Conservation (phyloP, 2,888 invertebrate genomes). For the Axea sp. region DNA sequence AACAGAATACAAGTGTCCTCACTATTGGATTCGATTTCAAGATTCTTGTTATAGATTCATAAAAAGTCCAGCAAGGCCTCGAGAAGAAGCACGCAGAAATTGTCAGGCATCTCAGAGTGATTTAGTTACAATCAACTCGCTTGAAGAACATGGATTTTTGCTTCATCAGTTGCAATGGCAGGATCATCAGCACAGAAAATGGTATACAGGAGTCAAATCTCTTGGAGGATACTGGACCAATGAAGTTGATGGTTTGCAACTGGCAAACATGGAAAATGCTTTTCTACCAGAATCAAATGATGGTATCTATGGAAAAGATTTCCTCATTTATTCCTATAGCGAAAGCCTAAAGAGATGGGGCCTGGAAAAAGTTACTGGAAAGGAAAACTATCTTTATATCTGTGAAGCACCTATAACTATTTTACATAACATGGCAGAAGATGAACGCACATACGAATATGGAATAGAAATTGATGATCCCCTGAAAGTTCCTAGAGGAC, state of each 20-base stretch:
- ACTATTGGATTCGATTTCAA: conserved; percentile 90
- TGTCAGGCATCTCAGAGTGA: conserved; percentile 91
- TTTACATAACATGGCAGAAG: conserved; percentile 85
- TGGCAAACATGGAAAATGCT: conserved; percentile 89
- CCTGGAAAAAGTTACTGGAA: conserved; percentile 88
- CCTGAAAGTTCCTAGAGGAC: conserved; percentile 90
- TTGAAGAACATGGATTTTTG: conserved; percentile 93
- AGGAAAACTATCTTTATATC: conserved; percentile 89
- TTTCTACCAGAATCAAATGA: conserved; percentile 85
- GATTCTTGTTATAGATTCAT: conserved; percentile 94
- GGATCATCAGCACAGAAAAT: conserved; percentile 91
- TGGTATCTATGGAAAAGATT: conserved; percentile 83
- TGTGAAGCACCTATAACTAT: conserved; percentile 91
- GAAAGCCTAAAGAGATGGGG: conserved; percentile 89
- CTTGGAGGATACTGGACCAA: conserved; percentile 90
- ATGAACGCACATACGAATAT: conserved; percentile 90
- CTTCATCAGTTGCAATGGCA: conserved; percentile 88
- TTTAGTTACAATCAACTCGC: conserved; percentile 87
- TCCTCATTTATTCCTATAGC: conserved; percentile 85
- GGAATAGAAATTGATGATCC: conserved; percentile 91
- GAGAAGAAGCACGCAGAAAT: conserved; percentile 89
- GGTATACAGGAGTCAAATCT: conserved; percentile 92
- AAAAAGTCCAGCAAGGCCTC: conserved; percentile 89
- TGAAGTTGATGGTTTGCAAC: conserved; percentile 89
- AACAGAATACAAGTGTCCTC: conserved; percentile 84